Evolutionary conservation across 2,888 invertebrate genomes (phyloP), one percentile per base, ranked within the genome.

Genomic region (Hyposoter didymator): DNA sequence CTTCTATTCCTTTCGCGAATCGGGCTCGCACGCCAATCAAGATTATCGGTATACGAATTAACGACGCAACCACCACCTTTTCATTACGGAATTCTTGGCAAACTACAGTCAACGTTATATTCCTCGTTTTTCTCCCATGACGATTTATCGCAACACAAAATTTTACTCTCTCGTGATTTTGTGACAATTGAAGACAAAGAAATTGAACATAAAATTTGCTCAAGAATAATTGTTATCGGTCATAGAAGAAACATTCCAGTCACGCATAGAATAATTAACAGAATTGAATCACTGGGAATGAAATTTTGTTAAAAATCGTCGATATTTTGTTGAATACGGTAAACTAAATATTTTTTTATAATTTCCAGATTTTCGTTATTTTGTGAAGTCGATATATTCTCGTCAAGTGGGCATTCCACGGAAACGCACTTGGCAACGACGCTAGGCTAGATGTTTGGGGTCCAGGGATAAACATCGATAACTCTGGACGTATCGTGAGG

Each of bases 41-140:
- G 17, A 35, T 49, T 28, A 49, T 47, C 45, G 22, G 14, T 35
- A 70, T 70, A 35, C 70, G 70, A 49, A 49, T 49, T 70, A 49
- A 49, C 49, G 49, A 49, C 12, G 49, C 49, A 32, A 49, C n/a
- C 43, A 49, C n/a, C 43, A 55, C 55, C 69, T 66, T 19, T 43
- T 45, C 45, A 47, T 19, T 45, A 69, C 22, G 12, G 22, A 22
- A 22, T 45, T 69, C 45, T 39, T 47, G 5, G 7, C 22, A n/a
- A n/a, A n/a, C 45, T 17, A 28, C 14, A n/a, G 22, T 28, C 17
- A 69, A 28, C 45, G 28, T 28, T 28, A 19, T 28, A 19, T 19
- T 19, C 6, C 28, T 45, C 45, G 67, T 69, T 69, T 22, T 14
- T 47, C 22, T 28, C 14, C 8, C 43, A 45, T 67, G 22, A 45